Evolutionary conservation across 2,888 invertebrate species (phyloP).

Genomic region (Hydrotaea diabolus): DNA sequence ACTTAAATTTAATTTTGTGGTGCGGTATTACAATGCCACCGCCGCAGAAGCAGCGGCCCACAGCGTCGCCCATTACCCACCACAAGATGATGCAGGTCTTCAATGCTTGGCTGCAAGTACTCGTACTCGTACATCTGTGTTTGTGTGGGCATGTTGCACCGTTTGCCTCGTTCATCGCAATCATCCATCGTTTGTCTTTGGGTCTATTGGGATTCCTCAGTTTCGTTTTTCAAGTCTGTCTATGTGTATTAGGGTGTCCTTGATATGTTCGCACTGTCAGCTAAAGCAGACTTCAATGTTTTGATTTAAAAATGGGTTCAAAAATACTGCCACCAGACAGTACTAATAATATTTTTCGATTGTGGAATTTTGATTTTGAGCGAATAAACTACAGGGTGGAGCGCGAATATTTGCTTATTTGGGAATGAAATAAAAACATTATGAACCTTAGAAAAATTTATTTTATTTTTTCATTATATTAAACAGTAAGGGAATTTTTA

Average conservation of each 20-base stretch:
- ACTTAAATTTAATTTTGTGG: constrained; percentile 39
- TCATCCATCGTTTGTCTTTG: background rate
- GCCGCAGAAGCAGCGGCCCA: background rate
- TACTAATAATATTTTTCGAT: no score
- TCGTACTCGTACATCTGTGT: background rate
- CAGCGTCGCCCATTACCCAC: background rate
- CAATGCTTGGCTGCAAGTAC: background rate
- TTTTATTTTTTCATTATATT: no score
- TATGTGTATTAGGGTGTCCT: background rate
- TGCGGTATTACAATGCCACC: background rate
- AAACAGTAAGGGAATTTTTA: no score
- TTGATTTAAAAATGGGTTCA: no score
- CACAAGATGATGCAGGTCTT: background rate
- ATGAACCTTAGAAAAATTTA: no score
- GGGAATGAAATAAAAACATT: no score
- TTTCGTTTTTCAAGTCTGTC: constrained; percentile 3
- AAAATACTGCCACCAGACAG: no score
- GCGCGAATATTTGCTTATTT: no score
- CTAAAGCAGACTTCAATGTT: no score
- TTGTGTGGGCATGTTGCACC: constrained; percentile 7
- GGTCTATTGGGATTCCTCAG: constrained; percentile 23
- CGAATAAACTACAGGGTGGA: no score
- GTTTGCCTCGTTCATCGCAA: constrained; percentile 2
- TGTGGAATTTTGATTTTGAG: no score
- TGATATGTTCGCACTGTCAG: background rate